Base-by-base conservation (phyloP, 2,888 invertebrate species). In the Artemia sp. region DNA sequence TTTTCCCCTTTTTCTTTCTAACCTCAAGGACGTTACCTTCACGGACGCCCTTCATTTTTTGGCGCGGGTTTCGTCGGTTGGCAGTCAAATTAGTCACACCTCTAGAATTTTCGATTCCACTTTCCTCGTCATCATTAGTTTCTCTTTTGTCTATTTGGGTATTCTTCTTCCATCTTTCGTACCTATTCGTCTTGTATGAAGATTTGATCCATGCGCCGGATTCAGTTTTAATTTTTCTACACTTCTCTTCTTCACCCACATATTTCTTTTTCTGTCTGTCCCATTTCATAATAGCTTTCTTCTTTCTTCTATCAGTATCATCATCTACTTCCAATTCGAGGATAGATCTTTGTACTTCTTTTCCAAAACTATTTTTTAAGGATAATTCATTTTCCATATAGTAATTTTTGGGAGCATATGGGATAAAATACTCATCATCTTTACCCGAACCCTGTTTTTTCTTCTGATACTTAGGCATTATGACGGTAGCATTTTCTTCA, bases 261-360 rank as follows among this genome's bases (percentile, higher is more conserved):
- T 92, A 94, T 81, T 92, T 95, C 84, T 96, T 97, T 79, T 90
- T 87, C 77, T 93, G 92, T 68, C 93, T 84, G 81, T 97, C 96
- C 97, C 97, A 95, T 79, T 86, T 85, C 76, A 77, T 74, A 74
- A 84, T 78, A 72, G 85, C 84, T 4, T 81, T 82, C 69, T 83
- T 82, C 69, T 83, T 80, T 52, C 84, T 82, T 71, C 84, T 81
- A 1, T 80, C 80, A 51, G 86, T 85, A 67, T 85, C 85, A 72
- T 88, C 88, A 79, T 94, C 94, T 10, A 86, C 90, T 10, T 85
- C 84, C 74, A 97, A 78, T 77, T 96, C 95, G 73, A 97, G 81
- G 74, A 89, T 85, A 0, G 87, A 90, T 50, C 84, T 83, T 67
- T 84, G 83, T 1, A 90, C 92, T 74, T 92, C 88, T 52, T 83